Evolutionary conservation across 2,113 vertebrate genomes (phyloP).

Genomic region (Abramis brama): DNA sequence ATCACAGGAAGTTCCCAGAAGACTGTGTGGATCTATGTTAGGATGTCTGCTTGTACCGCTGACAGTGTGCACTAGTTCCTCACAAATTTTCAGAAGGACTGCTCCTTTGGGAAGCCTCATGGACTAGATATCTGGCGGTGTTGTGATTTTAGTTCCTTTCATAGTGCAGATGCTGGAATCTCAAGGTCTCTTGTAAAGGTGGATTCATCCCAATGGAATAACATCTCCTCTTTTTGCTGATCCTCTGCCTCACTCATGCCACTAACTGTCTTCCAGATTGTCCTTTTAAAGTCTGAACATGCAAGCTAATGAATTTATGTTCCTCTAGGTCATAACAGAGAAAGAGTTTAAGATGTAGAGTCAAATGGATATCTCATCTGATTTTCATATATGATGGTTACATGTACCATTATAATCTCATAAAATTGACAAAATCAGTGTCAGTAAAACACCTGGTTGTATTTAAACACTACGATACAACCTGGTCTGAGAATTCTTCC

Average conservation of each 20-base stretch:
- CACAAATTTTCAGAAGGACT: constrained; percentile 15
- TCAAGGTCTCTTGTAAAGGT: constrained; percentile 41
- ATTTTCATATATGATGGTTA: neutral
- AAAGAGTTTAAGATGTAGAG: neutral
- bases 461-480: constrained; percentile 31
- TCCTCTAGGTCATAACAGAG: neutral
- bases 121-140: constrained; percentile 1
- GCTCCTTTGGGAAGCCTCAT: constrained; percentile 25
- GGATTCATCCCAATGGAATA: constrained; percentile 26
- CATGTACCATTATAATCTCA: neutral
- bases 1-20: constrained; percentile 16
- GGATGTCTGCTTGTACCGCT: neutral
- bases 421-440: constrained; percentile 27
- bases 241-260: neutral
- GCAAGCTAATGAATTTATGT: neutral
- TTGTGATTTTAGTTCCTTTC: constrained; percentile 28
- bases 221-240: neutral
- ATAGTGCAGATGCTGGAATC: constrained; percentile 28
- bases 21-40: neutral
- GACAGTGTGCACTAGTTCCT: constrained; percentile 9
- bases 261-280: neutral
- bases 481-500: neutral
- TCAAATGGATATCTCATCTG: neutral
- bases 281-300: neutral
- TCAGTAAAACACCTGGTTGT: constrained; percentile 40